A percentile compares a stretch with the other conserved stretches of the same genome.
These are phyloP conservation scores for Enteromius unitaeniatus DNA, from an alignment of 2,797 vertebrate species.

Conservation along the genomic window DNA sequence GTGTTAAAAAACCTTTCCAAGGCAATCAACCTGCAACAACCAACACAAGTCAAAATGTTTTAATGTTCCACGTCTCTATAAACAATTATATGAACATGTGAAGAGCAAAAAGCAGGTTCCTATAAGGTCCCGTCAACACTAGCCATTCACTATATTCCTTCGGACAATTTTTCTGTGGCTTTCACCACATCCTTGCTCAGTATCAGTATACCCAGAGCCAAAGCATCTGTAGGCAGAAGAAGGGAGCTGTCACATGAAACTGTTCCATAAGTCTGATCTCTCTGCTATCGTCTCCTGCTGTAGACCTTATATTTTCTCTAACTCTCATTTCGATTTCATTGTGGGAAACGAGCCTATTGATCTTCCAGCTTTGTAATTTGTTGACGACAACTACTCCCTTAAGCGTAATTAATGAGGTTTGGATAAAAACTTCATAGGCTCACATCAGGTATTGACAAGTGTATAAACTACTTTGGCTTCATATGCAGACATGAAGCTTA, in stretches of 20 bases:
- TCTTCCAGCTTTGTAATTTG: slow-evolving; percentile 39
- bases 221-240: background rate
- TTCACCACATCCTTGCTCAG: background rate
- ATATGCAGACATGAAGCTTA: background rate
- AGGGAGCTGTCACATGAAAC: background rate
- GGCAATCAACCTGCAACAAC: background rate
- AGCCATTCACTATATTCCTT: background rate
- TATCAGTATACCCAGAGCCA: background rate
- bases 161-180: background rate
- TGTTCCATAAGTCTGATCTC: background rate
- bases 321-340: slow-evolving; percentile 4
- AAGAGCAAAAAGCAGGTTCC: background rate
- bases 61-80: background rate
- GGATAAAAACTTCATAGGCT: background rate
- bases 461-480: background rate
- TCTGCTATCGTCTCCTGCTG: background rate
- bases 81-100: background rate
- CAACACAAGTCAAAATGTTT: background rate
- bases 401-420: slow-evolving; percentile 12
- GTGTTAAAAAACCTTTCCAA: background rate
- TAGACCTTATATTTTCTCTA: background rate
- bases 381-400: slow-evolving; percentile 25
- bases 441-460: background rate
- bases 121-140: background rate
- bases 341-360: slow-evolving; percentile 22